Evolutionary conservation across 2,888 invertebrate species (phyloP), one percentile per base, ranked within the genome.

Genomic region (Amphipoea lucens): DNA sequence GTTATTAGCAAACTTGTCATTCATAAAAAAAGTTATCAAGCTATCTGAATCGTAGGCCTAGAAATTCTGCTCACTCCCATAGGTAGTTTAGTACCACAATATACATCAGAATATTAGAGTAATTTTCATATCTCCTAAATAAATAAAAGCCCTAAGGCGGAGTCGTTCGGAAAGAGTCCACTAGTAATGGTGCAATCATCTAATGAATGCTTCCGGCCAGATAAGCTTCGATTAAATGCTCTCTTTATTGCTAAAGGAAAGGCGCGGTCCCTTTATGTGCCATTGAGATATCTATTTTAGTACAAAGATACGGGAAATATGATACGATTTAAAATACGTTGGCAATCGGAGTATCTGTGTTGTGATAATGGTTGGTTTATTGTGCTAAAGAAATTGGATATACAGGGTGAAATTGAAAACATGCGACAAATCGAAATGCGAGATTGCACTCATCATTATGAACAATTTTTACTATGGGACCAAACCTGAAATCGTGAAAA

Each of bases 171-270:
- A 90, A 94, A 93, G 93, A 95, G 95, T 96, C 95, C 94, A 94
- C 93, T 94, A 95, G 96, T 95, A 96, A 96, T 93, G 94, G 95
- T 91, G 96, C 97, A 97, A 97, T 97, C 97, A 97, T 97, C 97
- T 97, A 97, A 97, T 97, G 97, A 97, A 96, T 96, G 96, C 97
- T 96, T 96, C 96, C 95, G 97, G 96, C 94, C 95, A 96, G 96
- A 96, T 96, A 96, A 96, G 96, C 96, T 95, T 95, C 96, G 96
- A 97, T 96, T 96, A 97, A 97, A 96, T 96, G 96, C 95, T 95
- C 95, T 94, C 96, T 97, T 96, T 96, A 96, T 96, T 95, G 95
- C 96, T 88, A 92, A 95, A 95, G 95, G 96, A 95, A 95, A 96
- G 96, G 96, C 95, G 95, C 94, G 96, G 93, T 94, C 95, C 94